phyloP scores from a whole-genome alignment of 2,888 invertebrate species.

The Brachyptera putata region DNA sequence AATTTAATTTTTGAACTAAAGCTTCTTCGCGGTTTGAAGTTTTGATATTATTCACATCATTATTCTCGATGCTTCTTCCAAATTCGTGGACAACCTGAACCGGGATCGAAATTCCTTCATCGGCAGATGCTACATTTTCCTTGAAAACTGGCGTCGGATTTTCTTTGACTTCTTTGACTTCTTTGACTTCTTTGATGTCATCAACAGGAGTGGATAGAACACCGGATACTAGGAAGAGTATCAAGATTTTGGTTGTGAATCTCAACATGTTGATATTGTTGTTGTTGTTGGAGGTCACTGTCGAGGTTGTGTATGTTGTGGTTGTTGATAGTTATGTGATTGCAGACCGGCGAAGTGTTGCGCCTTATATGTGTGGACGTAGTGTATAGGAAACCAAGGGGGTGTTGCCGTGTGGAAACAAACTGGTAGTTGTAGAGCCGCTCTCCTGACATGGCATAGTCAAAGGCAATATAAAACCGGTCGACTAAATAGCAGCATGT shows the following conservation, averaged over 20 bases:
- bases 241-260: slow-evolving; percentile 1
- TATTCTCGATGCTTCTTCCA: slow-evolving; percentile 1
- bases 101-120: slow-evolving; percentile 4
- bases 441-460: no score
- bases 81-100: slow-evolving; percentile 13
- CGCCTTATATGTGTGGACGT: slow-evolving; percentile 10
- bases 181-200: background rate
- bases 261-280: background rate
- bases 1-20: slow-evolving; percentile 67
- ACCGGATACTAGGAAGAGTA: slow-evolving; percentile 2
- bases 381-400: background rate
- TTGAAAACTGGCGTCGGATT: background rate
- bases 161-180: background rate
- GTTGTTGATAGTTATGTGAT: background rate
- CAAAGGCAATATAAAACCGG: background rate
- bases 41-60: slow-evolving; percentile 21
- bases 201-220: background rate
- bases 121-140: background rate
- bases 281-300: no score
- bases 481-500: background rate
- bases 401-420: background rate
- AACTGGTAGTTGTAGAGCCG: background rate
- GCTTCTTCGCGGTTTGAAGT: slow-evolving; percentile 55
- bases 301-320: background rate
- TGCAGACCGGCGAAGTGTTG: background rate